A percentile compares a stretch with the other conserved stretches of the same genome.
Conservation (phyloP, 2,797 vertebrate species). For the Poeciliopsis turneri region DNA sequence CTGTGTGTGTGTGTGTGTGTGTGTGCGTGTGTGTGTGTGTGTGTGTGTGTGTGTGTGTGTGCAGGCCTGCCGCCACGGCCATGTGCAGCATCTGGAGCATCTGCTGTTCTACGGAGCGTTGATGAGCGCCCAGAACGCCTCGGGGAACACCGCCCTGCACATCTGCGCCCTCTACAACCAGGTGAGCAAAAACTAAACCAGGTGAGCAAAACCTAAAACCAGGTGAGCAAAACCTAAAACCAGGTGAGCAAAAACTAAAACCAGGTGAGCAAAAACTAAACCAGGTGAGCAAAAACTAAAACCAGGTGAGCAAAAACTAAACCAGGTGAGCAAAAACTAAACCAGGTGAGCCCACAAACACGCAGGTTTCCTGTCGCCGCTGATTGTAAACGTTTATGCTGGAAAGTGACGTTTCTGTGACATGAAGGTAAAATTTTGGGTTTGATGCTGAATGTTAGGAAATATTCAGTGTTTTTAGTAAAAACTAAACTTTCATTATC, state of each 20-base stretch:
- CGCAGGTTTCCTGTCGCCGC: background rate
- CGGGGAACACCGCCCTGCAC: slow-evolving; percentile 93
- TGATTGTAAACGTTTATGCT: background rate
- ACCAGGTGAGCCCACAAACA: too few species aligned
- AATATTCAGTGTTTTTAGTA: background rate
- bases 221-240: too few species aligned
- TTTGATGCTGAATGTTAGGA: background rate
- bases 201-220: too few species aligned
- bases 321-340: too few species aligned
- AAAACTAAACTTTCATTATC: background rate
- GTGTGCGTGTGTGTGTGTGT: slow-evolving; percentile 41
- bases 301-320: slow-evolving; percentile 83
- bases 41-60: slow-evolving; percentile 25
- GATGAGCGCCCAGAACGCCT: slow-evolving; percentile 94
- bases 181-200: slow-evolving; percentile 76
- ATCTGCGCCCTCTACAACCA: slow-evolving; percentile 98
- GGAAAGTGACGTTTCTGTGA: background rate
- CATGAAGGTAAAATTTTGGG: background rate
- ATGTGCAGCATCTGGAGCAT: slow-evolving; percentile 94
- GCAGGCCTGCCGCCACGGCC: slow-evolving; percentile 92
- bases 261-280: slow-evolving; percentile 63
- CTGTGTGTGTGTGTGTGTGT: slow-evolving; percentile 39
- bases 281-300: slow-evolving; percentile 88
- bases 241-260: too few species aligned
- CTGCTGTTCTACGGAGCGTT: slow-evolving; percentile 94